Conservation (phyloP, 2,888 invertebrate species). For the Scotopteryx bipunctaria region DNA sequence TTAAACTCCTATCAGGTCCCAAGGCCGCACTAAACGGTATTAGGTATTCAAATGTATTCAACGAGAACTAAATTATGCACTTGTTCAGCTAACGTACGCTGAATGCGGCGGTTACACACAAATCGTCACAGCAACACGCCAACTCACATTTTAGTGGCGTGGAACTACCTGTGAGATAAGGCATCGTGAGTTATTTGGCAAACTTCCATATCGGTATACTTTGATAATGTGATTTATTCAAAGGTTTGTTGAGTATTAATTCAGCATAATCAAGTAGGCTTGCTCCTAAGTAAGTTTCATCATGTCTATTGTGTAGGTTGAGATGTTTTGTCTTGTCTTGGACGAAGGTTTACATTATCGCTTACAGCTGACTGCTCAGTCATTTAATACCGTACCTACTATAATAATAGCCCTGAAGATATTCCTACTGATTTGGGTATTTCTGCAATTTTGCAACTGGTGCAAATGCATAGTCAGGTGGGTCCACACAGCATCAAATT, state of each 20-base stretch:
- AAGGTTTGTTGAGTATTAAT: too few relatives aligned
- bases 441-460: slow-evolving; percentile 9
- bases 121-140: slow-evolving; percentile 21
- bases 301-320: too few relatives aligned
- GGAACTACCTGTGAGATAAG: slow-evolving; percentile 12
- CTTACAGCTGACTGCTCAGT: too few relatives aligned
- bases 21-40: slow-evolving; percentile 26
- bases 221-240: too few relatives aligned
- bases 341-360: too few relatives aligned
- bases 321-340: too few relatives aligned
- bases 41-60: slow-evolving; percentile 35
- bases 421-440: not conserved
- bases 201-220: slow-evolving; percentile 6
- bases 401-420: too few relatives aligned
- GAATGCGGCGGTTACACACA: slow-evolving; percentile 15
- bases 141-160: slow-evolving; percentile 16
- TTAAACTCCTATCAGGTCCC: slow-evolving; percentile 29
- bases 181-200: slow-evolving; percentile 11
- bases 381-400: too few relatives aligned
- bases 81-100: slow-evolving; percentile 21
- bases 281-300: too few relatives aligned
- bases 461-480: slow-evolving; percentile 57
- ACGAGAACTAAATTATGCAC: slow-evolving; percentile 20
- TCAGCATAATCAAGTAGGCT: too few relatives aligned
- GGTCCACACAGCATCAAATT: slow-evolving; percentile 64